These are phyloP conservation scores for Oconnorella tubifera DNA, from an alignment of 2,888 invertebrate species.

Conservation along the genomic window DNA sequence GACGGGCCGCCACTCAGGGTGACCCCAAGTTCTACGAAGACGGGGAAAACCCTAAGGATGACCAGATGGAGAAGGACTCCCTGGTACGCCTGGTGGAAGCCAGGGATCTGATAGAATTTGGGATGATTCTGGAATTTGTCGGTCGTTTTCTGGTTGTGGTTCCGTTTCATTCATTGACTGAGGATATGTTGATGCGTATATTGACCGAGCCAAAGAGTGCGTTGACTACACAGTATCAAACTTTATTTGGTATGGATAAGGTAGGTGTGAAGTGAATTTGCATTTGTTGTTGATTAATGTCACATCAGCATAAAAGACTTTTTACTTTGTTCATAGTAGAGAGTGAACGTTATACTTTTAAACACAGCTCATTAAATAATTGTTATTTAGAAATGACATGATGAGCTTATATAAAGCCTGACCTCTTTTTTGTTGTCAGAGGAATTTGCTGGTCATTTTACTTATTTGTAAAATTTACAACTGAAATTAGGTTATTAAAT, in stretches of 20 bases:
- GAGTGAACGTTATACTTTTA: too few species aligned
- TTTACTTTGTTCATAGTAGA: too few species aligned
- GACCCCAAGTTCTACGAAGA: constrained; percentile 42
- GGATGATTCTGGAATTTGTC: constrained; percentile 61
- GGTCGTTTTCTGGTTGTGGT: constrained; percentile 85
- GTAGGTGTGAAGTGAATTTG: too few species aligned
- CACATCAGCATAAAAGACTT: too few species aligned
- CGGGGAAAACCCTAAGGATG: constrained; percentile 39
- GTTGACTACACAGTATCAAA: constrained; percentile 91
- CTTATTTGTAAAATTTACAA: too few species aligned
- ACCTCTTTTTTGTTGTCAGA: too few species aligned
- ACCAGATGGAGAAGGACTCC: constrained; percentile 59
- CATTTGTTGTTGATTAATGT: too few species aligned
- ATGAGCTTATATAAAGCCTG: too few species aligned
- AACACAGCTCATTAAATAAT: too few species aligned
- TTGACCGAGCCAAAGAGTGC: constrained; percentile 97
- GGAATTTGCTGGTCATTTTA: too few species aligned
- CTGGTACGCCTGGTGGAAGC: constrained; percentile 75
- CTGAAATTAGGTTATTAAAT: too few species aligned
- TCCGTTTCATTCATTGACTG: constrained; percentile 92
- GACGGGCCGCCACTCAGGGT: constrained; percentile 44
- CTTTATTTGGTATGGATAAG: constrained; percentile 87
- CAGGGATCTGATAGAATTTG: constrained; percentile 92
- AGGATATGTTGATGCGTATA: constrained; percentile 86
- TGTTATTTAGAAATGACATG: too few species aligned